Base-by-base conservation (phyloP, 2,888 invertebrate species). In the Dione juno region DNA sequence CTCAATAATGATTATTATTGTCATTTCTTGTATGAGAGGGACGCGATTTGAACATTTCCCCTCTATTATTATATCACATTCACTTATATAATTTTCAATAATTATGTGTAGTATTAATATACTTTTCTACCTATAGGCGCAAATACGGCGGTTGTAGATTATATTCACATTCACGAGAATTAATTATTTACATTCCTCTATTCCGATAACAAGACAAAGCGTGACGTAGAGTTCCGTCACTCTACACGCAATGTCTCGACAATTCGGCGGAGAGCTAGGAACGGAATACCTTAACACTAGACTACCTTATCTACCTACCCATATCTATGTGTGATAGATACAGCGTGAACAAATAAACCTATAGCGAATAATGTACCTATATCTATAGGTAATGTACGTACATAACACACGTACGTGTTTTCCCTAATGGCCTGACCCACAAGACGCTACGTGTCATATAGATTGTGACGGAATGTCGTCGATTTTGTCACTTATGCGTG, bases 371-470 rank as follows among this genome's bases (percentile, higher is more conserved):
- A 28, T 28, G 28, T 28, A 28, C 28, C 2, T 28, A 28, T 5
- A 28, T 28, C n/a, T n/a, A n/a, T n/a, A n/a, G n/a, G n/a, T n/a
- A n/a, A n/a, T n/a, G n/a, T n/a, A n/a, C 37, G 54, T 54, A 54
- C 16, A 54, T 54, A 54, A 11, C 16, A 19, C 16, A 64, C 48
- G 40, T 35, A 48, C 63, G n/a, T 45, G 37, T 66, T 66, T 69
- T 69, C 61, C 59, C 41, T 61, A 57, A 57, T 65, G 71, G 65
- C 28, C 43, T 48, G 71, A 64, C 59, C 69, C 69, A 45, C 52
- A 88, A 88, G 84, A 84, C 84, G 82, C 84, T 86, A 88, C 88
- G 88, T 88, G 88, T 85, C 86, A 84, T 84, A 82, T 84, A 79
- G 82, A 79, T 82, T 85, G 86, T 84, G 87, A 83, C 79, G 87